Percentiles rank a stretch among this genome's conserved stretches.
Conservation (phyloP, 2,888 invertebrate species). For the Drosophila picticornis region DNA sequence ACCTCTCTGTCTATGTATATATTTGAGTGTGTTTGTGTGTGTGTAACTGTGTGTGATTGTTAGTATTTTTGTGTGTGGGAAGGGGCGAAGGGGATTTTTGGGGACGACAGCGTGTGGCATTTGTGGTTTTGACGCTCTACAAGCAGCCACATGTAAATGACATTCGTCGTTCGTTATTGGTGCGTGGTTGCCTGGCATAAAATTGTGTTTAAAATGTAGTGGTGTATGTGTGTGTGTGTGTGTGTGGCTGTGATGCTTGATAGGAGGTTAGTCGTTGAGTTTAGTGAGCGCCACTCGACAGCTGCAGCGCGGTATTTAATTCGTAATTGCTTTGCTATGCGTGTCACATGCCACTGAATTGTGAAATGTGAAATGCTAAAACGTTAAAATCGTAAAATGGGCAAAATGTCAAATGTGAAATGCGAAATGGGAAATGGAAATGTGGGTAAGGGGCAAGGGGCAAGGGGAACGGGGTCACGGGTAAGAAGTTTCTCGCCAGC, state of each 20-base stretch:
- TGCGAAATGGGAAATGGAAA: not conserved
- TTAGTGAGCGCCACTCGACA: slow-evolving; percentile 50
- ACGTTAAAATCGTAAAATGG: not conserved
- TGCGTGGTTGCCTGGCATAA: slow-evolving; percentile 74
- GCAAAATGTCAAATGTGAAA: not conserved
- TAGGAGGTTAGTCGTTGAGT: slow-evolving; percentile 30
- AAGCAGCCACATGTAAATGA: slow-evolving; percentile 80
- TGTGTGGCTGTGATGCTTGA: not conserved
- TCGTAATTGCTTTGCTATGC: slow-evolving; percentile 71
- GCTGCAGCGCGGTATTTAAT: slow-evolving; percentile 69
- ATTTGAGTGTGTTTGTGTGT: not conserved
- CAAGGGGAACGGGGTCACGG: not conserved
- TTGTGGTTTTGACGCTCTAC: slow-evolving; percentile 79
- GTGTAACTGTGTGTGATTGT: not conserved
- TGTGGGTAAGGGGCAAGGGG: not conserved
- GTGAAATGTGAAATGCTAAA: slow-evolving; percentile 3
- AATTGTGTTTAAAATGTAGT: slow-evolving; percentile 63
- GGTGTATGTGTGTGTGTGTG: not conserved
- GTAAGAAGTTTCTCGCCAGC: not conserved
- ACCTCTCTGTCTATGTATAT: slow-evolving; percentile 12
- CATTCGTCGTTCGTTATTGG: slow-evolving; percentile 81
- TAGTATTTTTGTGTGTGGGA: not conserved
- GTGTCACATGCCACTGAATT: slow-evolving; percentile 62
- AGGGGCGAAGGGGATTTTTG: not conserved
- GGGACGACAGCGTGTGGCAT: slow-evolving; percentile 75